Evolutionary conservation across 2,888 invertebrate genomes (phyloP), one percentile per base, ranked within the genome.

Genomic region (Melanophora roralis): DNA sequence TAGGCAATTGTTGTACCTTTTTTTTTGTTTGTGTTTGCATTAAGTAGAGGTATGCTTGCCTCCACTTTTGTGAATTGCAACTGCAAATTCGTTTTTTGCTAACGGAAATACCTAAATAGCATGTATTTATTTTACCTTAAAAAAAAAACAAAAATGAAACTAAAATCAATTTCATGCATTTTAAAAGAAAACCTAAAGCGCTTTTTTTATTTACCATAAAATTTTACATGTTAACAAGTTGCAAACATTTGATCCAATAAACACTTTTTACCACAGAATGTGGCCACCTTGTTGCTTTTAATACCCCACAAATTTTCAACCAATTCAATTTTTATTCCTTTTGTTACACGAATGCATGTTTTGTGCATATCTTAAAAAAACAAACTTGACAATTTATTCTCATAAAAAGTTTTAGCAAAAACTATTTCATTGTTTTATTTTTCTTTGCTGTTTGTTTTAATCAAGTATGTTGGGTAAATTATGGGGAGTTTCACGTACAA

Each of bases 261-360:
- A 79, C 79, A 79, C 79, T 71, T 60, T 65, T 74, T 69, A 47
- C 79, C 74, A 71, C 65, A 75, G 38, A 67, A 75, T 75, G 79
- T 75, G 79, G 79, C 71, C 75, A 79, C 79, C 71, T 71, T 71
- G 74, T 79, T 79, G 79, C 71, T 79, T 75, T 75, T 49, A 65
- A 65, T 64, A 43, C 65, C 45, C 51, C 47, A 74, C 64, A 76
- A 62, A 76, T 76, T 71, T 71, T 38, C 21, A 34, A 59, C 62
- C 68, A 76, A 75, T 36, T 78, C 72, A 19, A 14, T 21, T 59
- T 53, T 36, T 57, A n/a, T n/a, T 12, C 1, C 32, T 55, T 53
- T 53, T 55, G 45, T 59, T 49, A 16, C 14, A 21, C 16, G 47
- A 65, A 71, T 71, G 43, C 40, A 77, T 59, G 68, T 64, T 64